Conservation (phyloP, 2,888 invertebrate species). For the Xestia c-nigrum region DNA sequence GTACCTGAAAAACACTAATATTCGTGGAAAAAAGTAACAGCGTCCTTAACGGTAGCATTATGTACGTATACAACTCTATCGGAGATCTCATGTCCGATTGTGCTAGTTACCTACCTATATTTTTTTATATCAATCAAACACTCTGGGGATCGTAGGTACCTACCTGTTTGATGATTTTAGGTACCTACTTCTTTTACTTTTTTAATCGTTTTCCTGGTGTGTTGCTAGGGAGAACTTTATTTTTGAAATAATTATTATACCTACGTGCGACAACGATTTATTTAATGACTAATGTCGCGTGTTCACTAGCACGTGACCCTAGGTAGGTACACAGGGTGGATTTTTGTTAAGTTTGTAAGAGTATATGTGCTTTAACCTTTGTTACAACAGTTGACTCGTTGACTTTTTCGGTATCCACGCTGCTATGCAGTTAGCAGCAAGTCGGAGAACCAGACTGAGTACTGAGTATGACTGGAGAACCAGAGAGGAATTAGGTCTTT, state of each 20-base stretch:
- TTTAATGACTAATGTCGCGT: not conserved
- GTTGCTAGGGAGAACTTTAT: not conserved
- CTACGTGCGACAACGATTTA: not conserved
- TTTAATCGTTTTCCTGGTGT: not conserved
- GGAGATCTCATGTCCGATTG: not conserved
- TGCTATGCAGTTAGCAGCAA: no score
- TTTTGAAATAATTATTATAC: not conserved
- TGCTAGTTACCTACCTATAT: not conserved
- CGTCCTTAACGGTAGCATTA: no score
- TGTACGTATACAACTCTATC: constrained; percentile 7
- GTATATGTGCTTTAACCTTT: not conserved
- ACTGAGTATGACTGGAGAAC: no score
- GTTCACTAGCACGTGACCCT: not conserved
- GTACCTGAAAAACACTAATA: no score
- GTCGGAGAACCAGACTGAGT: no score
- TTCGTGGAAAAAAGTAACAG: no score
- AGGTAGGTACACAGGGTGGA: not conserved
- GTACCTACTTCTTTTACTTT: not conserved
- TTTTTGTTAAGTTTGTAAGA: not conserved
- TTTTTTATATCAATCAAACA: not conserved
- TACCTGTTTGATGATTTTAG: not conserved
- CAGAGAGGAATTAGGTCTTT: no score
- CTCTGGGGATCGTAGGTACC: not conserved
- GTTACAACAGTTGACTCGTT: no score
- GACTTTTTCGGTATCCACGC: no score